Evolutionary conservation across 2,888 invertebrate genomes (phyloP).

Genomic region (Muschampia plurimacula): DNA sequence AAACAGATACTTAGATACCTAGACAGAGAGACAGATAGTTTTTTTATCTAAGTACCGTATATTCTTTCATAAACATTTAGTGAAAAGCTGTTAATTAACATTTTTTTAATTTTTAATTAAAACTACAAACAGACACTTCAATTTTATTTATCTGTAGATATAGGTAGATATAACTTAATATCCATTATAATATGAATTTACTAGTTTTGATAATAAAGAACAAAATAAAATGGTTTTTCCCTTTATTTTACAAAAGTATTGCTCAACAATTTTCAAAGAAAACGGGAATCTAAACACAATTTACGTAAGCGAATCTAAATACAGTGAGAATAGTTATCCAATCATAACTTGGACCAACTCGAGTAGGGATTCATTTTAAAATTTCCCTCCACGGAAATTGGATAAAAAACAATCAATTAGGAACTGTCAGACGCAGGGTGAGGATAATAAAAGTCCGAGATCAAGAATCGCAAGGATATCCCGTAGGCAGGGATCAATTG

Average conservation of each 20-base stretch:
- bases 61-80: too few relatives aligned
- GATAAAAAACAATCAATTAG: constrained; percentile 80
- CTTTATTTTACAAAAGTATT: not conserved
- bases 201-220: too few relatives aligned
- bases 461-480: constrained; percentile 14
- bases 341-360: constrained; percentile 60
- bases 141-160: too few relatives aligned
- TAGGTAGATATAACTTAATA: too few relatives aligned
- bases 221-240: too few relatives aligned
- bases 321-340: constrained; percentile 60
- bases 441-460: constrained; percentile 50
- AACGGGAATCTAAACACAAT: not conserved
- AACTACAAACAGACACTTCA: too few relatives aligned
- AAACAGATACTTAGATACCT: too few relatives aligned
- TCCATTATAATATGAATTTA: too few relatives aligned
- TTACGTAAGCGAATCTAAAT: constrained; percentile 30
- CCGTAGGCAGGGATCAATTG: constrained; percentile 26
- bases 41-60: too few relatives aligned
- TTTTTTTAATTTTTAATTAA: too few relatives aligned
- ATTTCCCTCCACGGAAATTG: constrained; percentile 57
- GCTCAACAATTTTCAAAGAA: not conserved
- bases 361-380: constrained; percentile 57
- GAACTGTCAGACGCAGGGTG: constrained; percentile 74
- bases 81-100: too few relatives aligned
- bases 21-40: too few relatives aligned